These are phyloP conservation scores for Ardeotis arabs DNA, from an alignment of 2,113 vertebrate genomes.

Conservation along the genomic window DNA sequence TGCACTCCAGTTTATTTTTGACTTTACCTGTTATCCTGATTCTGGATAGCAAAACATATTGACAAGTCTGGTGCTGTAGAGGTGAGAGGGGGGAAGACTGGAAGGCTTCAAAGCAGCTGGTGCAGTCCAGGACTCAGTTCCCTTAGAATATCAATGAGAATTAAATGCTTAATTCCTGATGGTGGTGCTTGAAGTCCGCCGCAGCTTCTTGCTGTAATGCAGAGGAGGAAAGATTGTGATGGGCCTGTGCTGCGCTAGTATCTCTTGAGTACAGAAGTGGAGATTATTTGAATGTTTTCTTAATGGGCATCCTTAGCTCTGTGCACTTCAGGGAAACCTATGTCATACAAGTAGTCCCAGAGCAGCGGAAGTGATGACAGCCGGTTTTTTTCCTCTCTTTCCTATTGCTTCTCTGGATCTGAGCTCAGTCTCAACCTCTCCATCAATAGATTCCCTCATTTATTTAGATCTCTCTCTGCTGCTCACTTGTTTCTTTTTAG, in stretches of 20 bases:
- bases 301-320: background rate
- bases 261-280: background rate
- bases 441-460: background rate
- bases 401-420: background rate
- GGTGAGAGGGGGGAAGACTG: background rate
- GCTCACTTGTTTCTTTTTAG: background rate
- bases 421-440: background rate
- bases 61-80: background rate
- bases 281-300: background rate
- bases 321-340: background rate
- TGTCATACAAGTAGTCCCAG: background rate
- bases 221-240: background rate
- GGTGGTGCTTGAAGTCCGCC: background rate
- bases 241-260: background rate
- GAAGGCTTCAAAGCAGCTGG: background rate
- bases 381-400: background rate
- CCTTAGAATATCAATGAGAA: background rate
- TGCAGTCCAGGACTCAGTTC: background rate
- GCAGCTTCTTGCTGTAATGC: background rate
- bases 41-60: background rate
- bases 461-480: background rate
- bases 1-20: background rate
- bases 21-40: background rate
- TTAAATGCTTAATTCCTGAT: slow-evolving; percentile 11
- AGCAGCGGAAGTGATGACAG: background rate